These are phyloP conservation scores for Xanthia togata DNA, from an alignment of 2,888 invertebrate genomes.

Conservation along the genomic window DNA sequence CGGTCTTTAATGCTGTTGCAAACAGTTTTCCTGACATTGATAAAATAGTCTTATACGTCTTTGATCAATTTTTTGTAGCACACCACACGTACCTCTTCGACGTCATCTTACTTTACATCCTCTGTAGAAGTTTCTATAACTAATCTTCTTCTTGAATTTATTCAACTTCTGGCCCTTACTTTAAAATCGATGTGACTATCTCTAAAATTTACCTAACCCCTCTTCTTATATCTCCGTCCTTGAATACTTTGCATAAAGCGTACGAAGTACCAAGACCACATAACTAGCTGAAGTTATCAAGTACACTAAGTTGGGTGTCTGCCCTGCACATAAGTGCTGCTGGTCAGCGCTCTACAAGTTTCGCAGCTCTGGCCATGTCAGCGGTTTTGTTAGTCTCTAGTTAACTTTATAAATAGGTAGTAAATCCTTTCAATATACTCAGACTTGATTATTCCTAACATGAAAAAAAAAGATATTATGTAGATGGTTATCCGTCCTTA, in stretches of 20 bases:
- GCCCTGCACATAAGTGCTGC: slow-evolving; percentile 50
- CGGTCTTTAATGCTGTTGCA: neutral
- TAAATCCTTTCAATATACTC: neutral
- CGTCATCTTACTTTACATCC: neutral
- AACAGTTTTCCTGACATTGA: no score
- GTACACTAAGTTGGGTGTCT: slow-evolving; percentile 43
- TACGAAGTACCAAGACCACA: slow-evolving; percentile 32
- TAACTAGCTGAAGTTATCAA: slow-evolving; percentile 58
- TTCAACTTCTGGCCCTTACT: neutral
- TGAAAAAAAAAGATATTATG: neutral
- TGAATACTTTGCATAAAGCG: slow-evolving; percentile 12
- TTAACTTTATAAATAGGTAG: slow-evolving; percentile 31
- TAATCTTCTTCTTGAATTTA: neutral
- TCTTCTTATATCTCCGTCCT: neutral
- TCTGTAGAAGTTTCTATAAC: neutral
- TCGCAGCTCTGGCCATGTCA: slow-evolving; percentile 35
- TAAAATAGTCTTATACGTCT: neutral
- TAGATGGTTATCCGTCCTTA: neutral
- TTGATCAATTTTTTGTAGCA: neutral
- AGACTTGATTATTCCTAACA: neutral
- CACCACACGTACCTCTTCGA: neutral
- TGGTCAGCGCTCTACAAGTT: slow-evolving; percentile 54
- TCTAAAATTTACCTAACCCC: neutral
- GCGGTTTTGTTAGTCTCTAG: slow-evolving; percentile 50
- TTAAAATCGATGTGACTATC: neutral